A percentile compares a stretch with the other conserved stretches of the same genome.
These are phyloP conservation scores for Drosophila paramelanica DNA, from an alignment of 2,888 invertebrate species.

Conservation along the genomic window DNA sequence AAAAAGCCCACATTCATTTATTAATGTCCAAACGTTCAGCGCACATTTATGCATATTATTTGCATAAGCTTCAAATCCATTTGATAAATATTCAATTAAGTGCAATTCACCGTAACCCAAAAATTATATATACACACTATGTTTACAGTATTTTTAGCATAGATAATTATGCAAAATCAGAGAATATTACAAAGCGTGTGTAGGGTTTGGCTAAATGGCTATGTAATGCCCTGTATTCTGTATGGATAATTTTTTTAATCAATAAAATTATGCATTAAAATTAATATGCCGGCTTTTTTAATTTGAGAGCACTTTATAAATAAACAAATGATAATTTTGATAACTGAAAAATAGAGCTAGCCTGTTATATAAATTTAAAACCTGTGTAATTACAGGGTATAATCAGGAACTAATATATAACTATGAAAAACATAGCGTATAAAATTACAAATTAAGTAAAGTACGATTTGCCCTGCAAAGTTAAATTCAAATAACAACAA, in stretches of 20 bases:
- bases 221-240: neutral
- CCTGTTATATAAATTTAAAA: no score
- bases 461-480: conserved; percentile 58
- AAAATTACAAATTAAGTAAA: conserved; percentile 66
- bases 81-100: conserved; percentile 78
- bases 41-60: conserved; percentile 61
- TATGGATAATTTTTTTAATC: neutral
- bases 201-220: neutral
- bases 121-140: conserved; percentile 5
- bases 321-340: no score
- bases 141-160: conserved; percentile 35
- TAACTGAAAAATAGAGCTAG: no score
- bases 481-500: conserved; percentile 24
- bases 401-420: conserved; percentile 12
- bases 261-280: no score
- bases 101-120: conserved; percentile 23
- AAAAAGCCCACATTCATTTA: conserved; percentile 41
- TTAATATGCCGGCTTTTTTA: no score
- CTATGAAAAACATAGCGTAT: conserved; percentile 31
- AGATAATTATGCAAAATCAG: conserved; percentile 57
- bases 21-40: conserved; percentile 48
- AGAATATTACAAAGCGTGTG: conserved; percentile 39
- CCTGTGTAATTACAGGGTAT: conserved; percentile 22
- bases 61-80: conserved; percentile 64
- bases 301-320: no score